phyloP scores from a whole-genome alignment of 2,113 vertebrate genomes.

The Muscicapa adusta region DNA sequence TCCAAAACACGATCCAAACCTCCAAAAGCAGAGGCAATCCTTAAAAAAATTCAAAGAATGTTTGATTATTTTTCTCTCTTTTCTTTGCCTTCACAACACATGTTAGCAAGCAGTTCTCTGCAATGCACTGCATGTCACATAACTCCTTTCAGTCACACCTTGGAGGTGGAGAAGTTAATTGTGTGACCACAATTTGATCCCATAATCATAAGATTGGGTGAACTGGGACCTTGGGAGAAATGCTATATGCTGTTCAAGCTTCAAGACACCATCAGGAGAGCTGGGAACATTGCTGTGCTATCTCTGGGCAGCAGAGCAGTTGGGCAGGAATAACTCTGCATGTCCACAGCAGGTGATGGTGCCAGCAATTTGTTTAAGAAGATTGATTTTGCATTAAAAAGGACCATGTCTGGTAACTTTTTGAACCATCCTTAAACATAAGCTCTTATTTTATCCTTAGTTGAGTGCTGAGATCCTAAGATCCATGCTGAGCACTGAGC shows the following conservation, averaged over 20 bases:
- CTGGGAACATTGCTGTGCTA: background rate
- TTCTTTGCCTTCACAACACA: background rate
- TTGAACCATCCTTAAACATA: background rate
- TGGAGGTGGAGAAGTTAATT: background rate
- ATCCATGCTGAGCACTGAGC: rapidly evolving
- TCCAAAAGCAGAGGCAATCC: background rate
- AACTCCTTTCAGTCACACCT: background rate
- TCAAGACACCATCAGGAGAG: background rate
- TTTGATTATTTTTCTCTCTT: background rate
- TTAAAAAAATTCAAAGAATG: background rate
- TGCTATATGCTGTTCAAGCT: background rate
- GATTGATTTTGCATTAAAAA: background rate
- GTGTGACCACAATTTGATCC: background rate
- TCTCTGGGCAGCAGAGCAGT: background rate
- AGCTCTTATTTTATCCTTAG: background rate
- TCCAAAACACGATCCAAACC: background rate
- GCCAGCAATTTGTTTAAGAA: background rate
- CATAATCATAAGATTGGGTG: background rate
- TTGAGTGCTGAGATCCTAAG: background rate
- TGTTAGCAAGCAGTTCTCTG: background rate
- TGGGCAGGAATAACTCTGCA: background rate
- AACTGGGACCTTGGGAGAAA: background rate
- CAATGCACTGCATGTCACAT: background rate
- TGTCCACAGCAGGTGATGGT: rapidly evolving
- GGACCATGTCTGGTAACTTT: background rate